Conservation (phyloP, 2,888 invertebrate species). For the Tetranychus truncatus region DNA sequence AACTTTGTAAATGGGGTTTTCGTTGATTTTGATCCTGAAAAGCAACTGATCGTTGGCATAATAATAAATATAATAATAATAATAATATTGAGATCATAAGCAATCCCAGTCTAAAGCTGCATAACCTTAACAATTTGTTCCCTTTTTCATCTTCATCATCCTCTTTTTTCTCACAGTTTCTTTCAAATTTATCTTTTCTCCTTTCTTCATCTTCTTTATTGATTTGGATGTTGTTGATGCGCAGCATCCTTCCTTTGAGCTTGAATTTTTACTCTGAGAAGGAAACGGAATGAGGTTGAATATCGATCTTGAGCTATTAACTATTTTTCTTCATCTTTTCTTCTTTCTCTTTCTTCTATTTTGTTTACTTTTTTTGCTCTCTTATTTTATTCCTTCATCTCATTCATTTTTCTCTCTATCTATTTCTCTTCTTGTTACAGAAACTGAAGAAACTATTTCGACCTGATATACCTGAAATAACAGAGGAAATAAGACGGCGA, state of each 20-base stretch:
- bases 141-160: not conserved
- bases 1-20: not conserved
- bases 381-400: not conserved
- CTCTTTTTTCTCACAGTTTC: not conserved
- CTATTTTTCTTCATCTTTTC: not conserved
- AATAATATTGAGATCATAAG: not conserved
- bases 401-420: not conserved
- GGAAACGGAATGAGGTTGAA: not conserved
- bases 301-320: not conserved
- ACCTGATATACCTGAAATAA: constrained; percentile 58
- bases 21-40: not conserved
- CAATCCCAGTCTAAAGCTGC: not conserved
- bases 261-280: not conserved
- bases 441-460: constrained; percentile 64
- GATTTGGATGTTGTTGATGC: not conserved
- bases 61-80: no score
- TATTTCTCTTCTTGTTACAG: constrained; percentile 38
- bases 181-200: not conserved
- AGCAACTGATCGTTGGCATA: constrained; percentile 1
- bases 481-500: constrained; percentile 33
- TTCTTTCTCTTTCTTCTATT: not conserved
- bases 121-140: constrained; percentile 1
- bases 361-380: not conserved
- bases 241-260: not conserved
- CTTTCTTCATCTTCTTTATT: not conserved